A percentile compares a stretch with the other conserved stretches of the same genome.
Evolutionary conservation across 2,113 vertebrate genomes (phyloP).

Genomic region (Saimiri boliviensis): DNA sequence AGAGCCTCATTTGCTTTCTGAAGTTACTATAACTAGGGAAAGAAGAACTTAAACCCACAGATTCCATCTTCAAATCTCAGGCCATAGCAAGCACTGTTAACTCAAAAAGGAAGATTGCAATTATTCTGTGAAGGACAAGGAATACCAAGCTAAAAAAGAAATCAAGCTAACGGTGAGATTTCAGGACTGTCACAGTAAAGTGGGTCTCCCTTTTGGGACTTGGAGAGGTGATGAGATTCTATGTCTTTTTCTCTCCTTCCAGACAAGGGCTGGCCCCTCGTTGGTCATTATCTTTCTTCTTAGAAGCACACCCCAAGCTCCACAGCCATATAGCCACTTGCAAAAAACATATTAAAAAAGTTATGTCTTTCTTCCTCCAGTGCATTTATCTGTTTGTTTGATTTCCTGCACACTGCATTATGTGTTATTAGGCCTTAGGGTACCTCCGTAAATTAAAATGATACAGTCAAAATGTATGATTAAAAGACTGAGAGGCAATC

Average conservation of each 20-base stretch:
- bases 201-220: neutral
- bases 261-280: neutral
- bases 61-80: neutral
- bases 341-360: neutral
- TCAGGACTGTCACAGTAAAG: neutral
- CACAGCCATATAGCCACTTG: neutral
- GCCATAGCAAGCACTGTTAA: neutral
- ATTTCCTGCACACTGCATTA: conserved; percentile 51
- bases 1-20: neutral
- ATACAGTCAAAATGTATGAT: conserved; percentile 74
- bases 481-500: conserved; percentile 70
- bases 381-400: conserved; percentile 63
- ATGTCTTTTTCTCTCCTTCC: neutral
- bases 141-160: neutral
- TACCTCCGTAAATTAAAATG: conserved; percentile 62
- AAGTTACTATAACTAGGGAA: neutral
- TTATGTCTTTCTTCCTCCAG: neutral
- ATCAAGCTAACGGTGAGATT: neutral
- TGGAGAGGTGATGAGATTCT: neutral
- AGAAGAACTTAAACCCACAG: neutral
- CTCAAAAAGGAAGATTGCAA: neutral
- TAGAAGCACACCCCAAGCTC: neutral
- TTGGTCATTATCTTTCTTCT: neutral
- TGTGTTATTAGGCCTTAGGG: conserved; percentile 72
- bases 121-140: neutral